Conservation (phyloP, 2,888 invertebrate species). For the Plagiodera versicolora region DNA sequence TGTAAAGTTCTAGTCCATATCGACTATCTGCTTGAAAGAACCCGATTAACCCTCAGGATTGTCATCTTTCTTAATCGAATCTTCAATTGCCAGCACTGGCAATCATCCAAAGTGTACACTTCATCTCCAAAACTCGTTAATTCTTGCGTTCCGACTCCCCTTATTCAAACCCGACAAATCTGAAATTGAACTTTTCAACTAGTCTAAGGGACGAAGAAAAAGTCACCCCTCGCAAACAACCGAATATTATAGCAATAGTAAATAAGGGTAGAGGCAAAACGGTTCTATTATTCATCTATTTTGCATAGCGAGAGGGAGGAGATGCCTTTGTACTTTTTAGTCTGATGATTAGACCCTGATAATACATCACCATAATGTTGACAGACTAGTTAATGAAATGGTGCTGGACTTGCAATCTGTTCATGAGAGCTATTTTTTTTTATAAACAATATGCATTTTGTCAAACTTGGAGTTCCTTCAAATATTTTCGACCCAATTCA, state of each 20-base stretch:
- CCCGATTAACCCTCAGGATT: not conserved
- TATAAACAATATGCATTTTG: no score
- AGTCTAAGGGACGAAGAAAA: constrained; percentile 2
- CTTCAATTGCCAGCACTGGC: not conserved
- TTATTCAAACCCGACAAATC: not conserved
- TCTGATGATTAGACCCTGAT: not conserved
- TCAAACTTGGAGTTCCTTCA: no score
- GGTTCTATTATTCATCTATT: constrained; percentile 16
- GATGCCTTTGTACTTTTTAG: not conserved
- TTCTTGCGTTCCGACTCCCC: not conserved
- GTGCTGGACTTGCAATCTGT: not conserved
- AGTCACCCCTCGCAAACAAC: not conserved
- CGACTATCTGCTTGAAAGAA: no score
- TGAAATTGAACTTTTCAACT: constrained; percentile 7
- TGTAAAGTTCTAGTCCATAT: no score
- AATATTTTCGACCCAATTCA: no score
- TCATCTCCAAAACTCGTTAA: not conserved
- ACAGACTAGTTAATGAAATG: not conserved
- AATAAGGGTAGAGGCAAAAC: constrained; percentile 10
- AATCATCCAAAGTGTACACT: not conserved
- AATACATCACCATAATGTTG: not conserved
- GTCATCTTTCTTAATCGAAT: not conserved
- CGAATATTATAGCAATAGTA: constrained; percentile 1
- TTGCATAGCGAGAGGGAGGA: not conserved
- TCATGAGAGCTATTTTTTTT: no score